Conservation (phyloP, 92 coral and sea anemone genomes). For the Porites rus region DNA sequence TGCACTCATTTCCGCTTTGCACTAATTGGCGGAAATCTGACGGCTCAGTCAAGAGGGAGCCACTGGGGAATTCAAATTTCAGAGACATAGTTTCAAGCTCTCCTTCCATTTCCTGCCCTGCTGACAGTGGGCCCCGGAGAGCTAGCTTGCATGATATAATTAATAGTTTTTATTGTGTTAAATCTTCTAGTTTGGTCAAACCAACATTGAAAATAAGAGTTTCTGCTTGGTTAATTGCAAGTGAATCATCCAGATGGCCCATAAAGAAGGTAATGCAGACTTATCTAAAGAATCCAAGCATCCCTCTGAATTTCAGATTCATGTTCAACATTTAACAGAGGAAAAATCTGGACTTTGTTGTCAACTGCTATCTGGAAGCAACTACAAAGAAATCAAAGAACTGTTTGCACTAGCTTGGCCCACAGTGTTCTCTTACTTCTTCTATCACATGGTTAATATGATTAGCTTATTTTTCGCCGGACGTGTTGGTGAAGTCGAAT, state of each 20-base stretch:
- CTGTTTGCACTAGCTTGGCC: slow-evolving; percentile 75
- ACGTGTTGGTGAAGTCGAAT: slow-evolving; percentile 74
- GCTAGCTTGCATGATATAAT: too few relatives aligned
- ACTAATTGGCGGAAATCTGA: too few relatives aligned
- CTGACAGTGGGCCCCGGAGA: too few relatives aligned
- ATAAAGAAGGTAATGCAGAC: background rate
- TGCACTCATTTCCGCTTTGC: too few relatives aligned
- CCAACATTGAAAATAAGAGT: background rate
- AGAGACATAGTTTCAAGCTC: too few relatives aligned
- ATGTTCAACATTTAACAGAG: background rate
- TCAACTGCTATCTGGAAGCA: slow-evolving; percentile 41
- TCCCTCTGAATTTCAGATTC: background rate
- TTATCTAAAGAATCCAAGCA: background rate
- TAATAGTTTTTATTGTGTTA: too few relatives aligned
- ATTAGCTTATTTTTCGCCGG: slow-evolving; percentile 80
- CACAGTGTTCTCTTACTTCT: slow-evolving; percentile 57
- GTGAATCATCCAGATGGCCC: background rate
- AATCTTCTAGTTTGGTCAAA: background rate
- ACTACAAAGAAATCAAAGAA: slow-evolving; percentile 47
- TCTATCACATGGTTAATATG: slow-evolving; percentile 38
- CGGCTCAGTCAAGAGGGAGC: too few relatives aligned
- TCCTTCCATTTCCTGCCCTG: too few relatives aligned
- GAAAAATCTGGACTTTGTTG: slow-evolving; percentile 9
- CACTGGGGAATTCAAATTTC: too few relatives aligned
- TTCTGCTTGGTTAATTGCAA: background rate